These are phyloP conservation scores for Danaus chrysippus DNA, from an alignment of 2,888 invertebrate genomes.

Conservation along the genomic window DNA sequence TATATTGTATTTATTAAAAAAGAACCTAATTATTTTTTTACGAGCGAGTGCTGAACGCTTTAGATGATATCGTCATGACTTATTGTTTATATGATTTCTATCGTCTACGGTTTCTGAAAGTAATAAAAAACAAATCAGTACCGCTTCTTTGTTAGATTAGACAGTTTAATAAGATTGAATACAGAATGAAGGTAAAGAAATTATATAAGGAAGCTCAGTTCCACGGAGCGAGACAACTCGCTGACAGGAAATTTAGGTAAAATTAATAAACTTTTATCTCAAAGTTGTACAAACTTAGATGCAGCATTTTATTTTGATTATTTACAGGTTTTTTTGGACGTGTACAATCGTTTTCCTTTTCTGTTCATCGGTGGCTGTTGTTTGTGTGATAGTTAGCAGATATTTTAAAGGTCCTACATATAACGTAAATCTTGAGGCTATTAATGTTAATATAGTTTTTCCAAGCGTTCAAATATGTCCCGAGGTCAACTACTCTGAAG, in stretches of 20 bases:
- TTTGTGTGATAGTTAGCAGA: slow-evolving; percentile 39
- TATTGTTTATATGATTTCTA: slow-evolving; percentile 3
- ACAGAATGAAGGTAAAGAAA: slow-evolving; percentile 32
- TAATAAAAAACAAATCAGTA: background rate
- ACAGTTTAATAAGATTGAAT: background rate
- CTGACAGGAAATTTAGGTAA: slow-evolving; percentile 46
- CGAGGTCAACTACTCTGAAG: slow-evolving; percentile 41
- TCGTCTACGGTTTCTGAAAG: background rate
- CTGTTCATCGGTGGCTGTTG: slow-evolving; percentile 37
- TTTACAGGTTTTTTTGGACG: slow-evolving; percentile 39
- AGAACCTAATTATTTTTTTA: background rate
- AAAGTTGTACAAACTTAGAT: background rate
- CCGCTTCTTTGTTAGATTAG: background rate
- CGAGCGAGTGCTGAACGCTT: background rate
- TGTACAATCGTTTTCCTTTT: slow-evolving; percentile 42
- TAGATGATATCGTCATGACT: background rate
- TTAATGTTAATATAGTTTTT: slow-evolving; percentile 34
- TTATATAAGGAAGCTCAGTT: slow-evolving; percentile 49
- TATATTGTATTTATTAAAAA: too few relatives aligned
- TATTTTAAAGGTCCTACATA: slow-evolving; percentile 50
- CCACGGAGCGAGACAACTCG: slow-evolving; percentile 50
- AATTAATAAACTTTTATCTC: background rate
- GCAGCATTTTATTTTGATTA: background rate
- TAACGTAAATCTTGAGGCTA: slow-evolving; percentile 37
- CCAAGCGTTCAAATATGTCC: slow-evolving; percentile 56